A percentile compares a stretch with the other conserved stretches of the same genome.
Evolutionary conservation across 1,140 invertebrate genomes (phyloP).

Genomic region (Drosophila ambigua): DNA sequence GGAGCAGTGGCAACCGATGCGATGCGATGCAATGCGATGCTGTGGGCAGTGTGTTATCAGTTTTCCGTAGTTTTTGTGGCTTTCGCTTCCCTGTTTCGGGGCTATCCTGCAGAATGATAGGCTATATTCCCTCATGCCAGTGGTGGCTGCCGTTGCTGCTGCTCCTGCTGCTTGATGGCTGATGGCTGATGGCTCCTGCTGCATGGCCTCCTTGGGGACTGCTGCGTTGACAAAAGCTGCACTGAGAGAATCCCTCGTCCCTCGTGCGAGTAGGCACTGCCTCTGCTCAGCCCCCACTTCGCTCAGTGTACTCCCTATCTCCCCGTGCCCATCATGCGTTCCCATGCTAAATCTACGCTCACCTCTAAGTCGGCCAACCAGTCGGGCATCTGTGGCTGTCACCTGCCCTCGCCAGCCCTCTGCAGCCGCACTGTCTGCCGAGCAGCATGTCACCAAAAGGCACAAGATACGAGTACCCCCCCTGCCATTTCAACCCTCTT

Average conservation of each 20-base stretch:
- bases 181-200: slow-evolving; percentile 7
- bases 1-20: slow-evolving; percentile 7
- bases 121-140: slow-evolving; percentile 10
- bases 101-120: slow-evolving; percentile 16
- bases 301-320: slow-evolving; percentile 28
- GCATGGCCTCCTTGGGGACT: slow-evolving; percentile 9
- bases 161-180: no score
- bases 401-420: slow-evolving; percentile 31
- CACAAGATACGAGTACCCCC: slow-evolving; percentile 27
- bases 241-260: slow-evolving; percentile 6
- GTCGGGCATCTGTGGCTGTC: slow-evolving; percentile 72
- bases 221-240: slow-evolving; percentile 53
- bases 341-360: slow-evolving; percentile 58
- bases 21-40: slow-evolving; percentile 34
- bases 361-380: slow-evolving; percentile 65
- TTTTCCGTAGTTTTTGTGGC: slow-evolving; percentile 32
- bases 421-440: slow-evolving; percentile 1
- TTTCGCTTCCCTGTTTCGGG: neutral
- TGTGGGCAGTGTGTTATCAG: slow-evolving; percentile 66
- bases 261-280: neutral
- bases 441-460: slow-evolving; percentile 73
- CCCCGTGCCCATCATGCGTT: slow-evolving; percentile 61
- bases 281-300: neutral
- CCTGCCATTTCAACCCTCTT: neutral
- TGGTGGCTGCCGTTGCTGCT: neutral